Percentiles rank a stretch among this genome's conserved stretches.
Conservation (phyloP, 1,140 invertebrate species). For the Teleopsis dalmanni region DNA sequence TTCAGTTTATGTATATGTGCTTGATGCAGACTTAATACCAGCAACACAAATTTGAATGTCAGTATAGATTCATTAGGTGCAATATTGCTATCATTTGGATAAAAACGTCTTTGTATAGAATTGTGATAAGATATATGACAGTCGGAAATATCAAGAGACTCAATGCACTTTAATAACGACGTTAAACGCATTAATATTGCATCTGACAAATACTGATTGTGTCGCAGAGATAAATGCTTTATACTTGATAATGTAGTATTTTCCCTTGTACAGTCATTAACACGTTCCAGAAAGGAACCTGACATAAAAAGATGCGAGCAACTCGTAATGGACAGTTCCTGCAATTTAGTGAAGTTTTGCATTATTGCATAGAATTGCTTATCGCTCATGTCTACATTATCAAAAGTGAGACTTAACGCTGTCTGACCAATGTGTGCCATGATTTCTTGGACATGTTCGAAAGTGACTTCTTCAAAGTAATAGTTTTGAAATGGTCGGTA, state of each 20-base stretch:
- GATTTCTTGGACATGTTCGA: constrained; percentile 41
- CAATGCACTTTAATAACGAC: constrained; percentile 52
- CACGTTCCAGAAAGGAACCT: constrained; percentile 56
- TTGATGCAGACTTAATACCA: constrained; percentile 51
- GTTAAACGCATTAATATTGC: constrained; percentile 58
- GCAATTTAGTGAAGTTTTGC: constrained; percentile 50
- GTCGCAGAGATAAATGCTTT: constrained; percentile 52
- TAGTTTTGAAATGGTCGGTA: constrained; percentile 50
- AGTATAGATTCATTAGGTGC: constrained; percentile 54
- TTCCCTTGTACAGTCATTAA: constrained; percentile 45
- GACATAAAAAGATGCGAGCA: constrained; percentile 66
- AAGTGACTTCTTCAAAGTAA: constrained; percentile 53
- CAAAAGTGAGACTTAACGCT: constrained; percentile 45
- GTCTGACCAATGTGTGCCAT: constrained; percentile 44
- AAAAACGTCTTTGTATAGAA: constrained; percentile 57
- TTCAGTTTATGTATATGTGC: constrained; percentile 51
- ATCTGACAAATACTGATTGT: constrained; percentile 65
- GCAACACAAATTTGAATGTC: constrained; percentile 59
- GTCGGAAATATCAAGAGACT: constrained; percentile 54
- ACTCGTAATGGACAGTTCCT: constrained; percentile 51
- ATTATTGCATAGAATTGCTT: constrained; percentile 54
- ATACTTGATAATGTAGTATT: constrained; percentile 51
- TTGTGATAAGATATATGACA: constrained; percentile 63
- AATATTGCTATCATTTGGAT: constrained; percentile 46
- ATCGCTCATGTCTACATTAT: constrained; percentile 55